Evolutionary conservation across 1,140 invertebrate species (phyloP), one percentile per base, ranked within the genome.

Genomic region (Calephelis virginiensis): DNA sequence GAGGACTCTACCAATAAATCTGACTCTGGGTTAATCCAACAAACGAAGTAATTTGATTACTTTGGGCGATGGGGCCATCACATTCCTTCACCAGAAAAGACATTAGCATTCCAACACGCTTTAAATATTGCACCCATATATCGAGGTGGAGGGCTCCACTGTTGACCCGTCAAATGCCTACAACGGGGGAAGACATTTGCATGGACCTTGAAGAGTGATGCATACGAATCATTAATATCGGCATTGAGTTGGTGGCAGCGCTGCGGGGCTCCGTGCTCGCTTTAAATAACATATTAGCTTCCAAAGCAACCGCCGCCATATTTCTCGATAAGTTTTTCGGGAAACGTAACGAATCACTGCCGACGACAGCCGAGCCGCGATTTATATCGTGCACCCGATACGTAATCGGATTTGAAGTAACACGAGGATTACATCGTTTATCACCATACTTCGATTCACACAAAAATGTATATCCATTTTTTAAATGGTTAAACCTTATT

Each of bases 231-330:
- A 86, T 88, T 88, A 88, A 88, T 88, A 83, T 81, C 73, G 71
- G 77, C 80, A 83, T 88, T 85, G 80, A 84, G 77, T 67, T 72
- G 75, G 77, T 80, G 85, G 79, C 85, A 77, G 80, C 85, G 76
- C 85, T 64, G 76, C 85, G 82, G 85, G 85, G 75, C 74, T 78
- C 76, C 80, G 59, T 67, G 71, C 64, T 68, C 77, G 75, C 81
- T 76, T 79, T 81, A 85, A 85, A 83, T 85, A 84, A 83, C 80
- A 83, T 80, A 83, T 88, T 86, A 88, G 82, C 66, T 73, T 77
- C 75, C 79, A 85, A 86, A 88, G 83, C 78, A 71, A 62, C 85
- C 83, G 85, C 77, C 80, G 72, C 76, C 75, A 84, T 86, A 88
- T 86, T 80, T 86, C 82, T 86, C 76, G 73, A 67, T 75, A 84